These are phyloP conservation scores for Apoda limacodes DNA, from an alignment of 2,888 invertebrate species.

Conservation along the genomic window DNA sequence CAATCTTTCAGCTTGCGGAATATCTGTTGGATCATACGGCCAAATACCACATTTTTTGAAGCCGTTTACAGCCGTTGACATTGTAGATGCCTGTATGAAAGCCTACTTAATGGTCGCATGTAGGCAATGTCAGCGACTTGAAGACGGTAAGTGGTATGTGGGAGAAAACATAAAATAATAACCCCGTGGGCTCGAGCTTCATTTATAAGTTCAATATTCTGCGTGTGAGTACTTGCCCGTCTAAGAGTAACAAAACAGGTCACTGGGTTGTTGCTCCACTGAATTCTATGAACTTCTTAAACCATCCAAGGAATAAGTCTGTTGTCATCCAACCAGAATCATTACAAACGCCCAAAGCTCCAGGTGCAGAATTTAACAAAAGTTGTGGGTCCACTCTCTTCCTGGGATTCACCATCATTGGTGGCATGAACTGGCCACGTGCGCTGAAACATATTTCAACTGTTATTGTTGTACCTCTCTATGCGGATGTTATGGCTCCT, in stretches of 20 bases:
- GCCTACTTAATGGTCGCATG: neutral
- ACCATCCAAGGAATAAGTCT: slow-evolving; percentile 26
- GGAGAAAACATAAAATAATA: slow-evolving; percentile 17
- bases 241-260: slow-evolving; percentile 25
- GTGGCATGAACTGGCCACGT: slow-evolving; percentile 19
- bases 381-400: slow-evolving; percentile 25
- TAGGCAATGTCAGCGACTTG: slow-evolving; percentile 1
- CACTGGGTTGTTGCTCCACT: slow-evolving; percentile 22
- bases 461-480: slow-evolving; percentile 24
- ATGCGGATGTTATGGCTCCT: slow-evolving; percentile 24
- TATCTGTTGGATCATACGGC: slow-evolving; percentile 16
- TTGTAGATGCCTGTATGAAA: neutral
- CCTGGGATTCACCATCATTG: slow-evolving; percentile 21
- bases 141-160: too few species aligned
- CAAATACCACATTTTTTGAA: slow-evolving; percentile 18
- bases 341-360: slow-evolving; percentile 20
- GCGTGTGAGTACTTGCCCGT: slow-evolving; percentile 30
- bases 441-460: slow-evolving; percentile 24
- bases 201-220: slow-evolving; percentile 23
- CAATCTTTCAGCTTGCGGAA: too few species aligned
- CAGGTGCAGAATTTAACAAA: slow-evolving; percentile 21
- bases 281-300: slow-evolving; percentile 23
- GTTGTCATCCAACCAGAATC: slow-evolving; percentile 25
- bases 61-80: neutral
- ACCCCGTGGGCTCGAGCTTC: slow-evolving; percentile 20